Evolutionary conservation across 2,113 vertebrate species (phyloP).

Genomic region (Lontra canadensis): DNA sequence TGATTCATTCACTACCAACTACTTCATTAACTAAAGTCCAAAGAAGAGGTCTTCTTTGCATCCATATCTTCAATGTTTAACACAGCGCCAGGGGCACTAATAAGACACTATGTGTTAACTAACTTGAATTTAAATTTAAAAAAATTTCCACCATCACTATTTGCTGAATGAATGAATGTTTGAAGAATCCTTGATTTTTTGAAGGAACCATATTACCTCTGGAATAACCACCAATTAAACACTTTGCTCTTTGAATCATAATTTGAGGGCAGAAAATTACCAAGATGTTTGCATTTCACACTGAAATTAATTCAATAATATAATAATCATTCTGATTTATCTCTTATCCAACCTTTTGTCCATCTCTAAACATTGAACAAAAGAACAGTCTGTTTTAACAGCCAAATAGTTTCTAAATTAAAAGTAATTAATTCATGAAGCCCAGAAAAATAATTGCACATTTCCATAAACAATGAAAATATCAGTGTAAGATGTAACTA

Average conservation of each 20-base stretch:
- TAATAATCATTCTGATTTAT: not conserved
- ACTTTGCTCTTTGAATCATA: not conserved
- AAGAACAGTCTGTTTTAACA: not conserved
- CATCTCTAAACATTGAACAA: not conserved
- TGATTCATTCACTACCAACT: not conserved
- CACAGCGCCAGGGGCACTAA: not conserved
- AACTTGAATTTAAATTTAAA: too few relatives aligned
- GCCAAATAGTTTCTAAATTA: slow-evolving; percentile 16
- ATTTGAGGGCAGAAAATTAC: not conserved
- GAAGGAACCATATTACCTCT: not conserved
- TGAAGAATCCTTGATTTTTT: not conserved
- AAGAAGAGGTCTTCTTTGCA: not conserved
- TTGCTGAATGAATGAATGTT: not conserved
- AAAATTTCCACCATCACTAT: not conserved
- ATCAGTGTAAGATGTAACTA: not conserved
- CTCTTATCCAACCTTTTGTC: not conserved
- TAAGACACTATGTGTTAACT: too few relatives aligned
- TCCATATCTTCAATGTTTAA: not conserved
- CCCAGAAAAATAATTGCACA: not conserved
- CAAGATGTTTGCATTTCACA: not conserved
- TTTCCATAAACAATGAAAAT: not conserved
- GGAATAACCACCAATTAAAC: not conserved
- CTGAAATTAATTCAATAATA: slow-evolving; percentile 2
- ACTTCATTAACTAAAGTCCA: not conserved
- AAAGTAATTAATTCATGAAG: slow-evolving; percentile 16